A percentile compares a stretch with the other conserved stretches of the same genome.
Evolutionary conservation across 2,797 vertebrate genomes (phyloP).

Genomic region (Graptemys geographica): DNA sequence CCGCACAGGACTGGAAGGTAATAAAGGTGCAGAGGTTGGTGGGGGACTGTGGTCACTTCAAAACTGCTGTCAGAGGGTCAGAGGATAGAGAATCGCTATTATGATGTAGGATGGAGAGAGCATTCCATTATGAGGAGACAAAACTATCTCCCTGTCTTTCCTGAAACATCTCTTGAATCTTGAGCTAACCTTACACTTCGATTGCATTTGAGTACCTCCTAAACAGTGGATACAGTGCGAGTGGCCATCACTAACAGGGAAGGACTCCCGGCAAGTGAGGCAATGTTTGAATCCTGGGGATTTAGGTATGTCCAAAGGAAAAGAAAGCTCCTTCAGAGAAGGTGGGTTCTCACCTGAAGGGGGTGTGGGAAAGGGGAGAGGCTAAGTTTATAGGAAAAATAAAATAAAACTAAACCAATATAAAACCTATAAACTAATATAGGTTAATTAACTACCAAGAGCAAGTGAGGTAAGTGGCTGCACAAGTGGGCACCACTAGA

Average conservation of each 20-base stretch:
- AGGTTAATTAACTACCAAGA: neutral
- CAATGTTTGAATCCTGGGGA: neutral
- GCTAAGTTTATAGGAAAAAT: neutral
- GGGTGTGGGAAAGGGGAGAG: neutral
- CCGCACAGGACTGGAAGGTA: neutral
- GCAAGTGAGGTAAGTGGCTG: neutral
- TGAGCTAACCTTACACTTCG: neutral
- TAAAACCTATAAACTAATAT: neutral
- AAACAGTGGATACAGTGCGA: neutral
- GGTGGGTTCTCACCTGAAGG: neutral
- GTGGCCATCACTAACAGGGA: neutral
- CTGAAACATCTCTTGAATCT: too few species aligned
- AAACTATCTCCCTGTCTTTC: neutral
- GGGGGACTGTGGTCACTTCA: neutral
- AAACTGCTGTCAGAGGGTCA: neutral
- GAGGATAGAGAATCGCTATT: neutral
- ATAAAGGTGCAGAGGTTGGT: neutral
- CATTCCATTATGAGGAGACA: neutral
- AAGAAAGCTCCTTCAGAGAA: neutral
- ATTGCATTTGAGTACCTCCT: neutral
- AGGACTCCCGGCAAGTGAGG: neutral
- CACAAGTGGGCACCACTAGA: neutral
- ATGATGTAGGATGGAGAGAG: neutral
- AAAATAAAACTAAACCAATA: neutral
- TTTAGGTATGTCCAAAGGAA: neutral